These are phyloP conservation scores for Bryconaethiops microstoma DNA, from an alignment of 2,797 vertebrate genomes.

Conservation along the genomic window DNA sequence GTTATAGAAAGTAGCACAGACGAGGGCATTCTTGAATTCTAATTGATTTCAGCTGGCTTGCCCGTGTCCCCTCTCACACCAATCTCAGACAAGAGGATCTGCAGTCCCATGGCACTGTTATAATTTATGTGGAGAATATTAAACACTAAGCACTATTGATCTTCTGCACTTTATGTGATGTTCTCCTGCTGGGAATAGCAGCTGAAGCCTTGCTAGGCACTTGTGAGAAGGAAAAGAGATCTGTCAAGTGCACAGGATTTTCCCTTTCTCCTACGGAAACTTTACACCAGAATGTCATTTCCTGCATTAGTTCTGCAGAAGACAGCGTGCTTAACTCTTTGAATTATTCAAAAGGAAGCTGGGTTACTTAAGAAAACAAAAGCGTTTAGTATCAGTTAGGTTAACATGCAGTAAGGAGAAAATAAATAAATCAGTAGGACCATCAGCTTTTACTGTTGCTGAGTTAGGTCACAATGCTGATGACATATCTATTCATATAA, in stretches of 20 bases:
- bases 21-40: conserved; percentile 47
- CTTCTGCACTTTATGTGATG: conserved; percentile 56
- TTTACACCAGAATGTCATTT: conserved; percentile 46
- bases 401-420: not conserved
- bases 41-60: conserved; percentile 44
- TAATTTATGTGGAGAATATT: conserved; percentile 65
- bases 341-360: not conserved
- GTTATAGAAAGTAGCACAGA: conserved; percentile 39
- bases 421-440: not conserved
- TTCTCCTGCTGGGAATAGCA: conserved; percentile 58
- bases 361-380: not conserved
- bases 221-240: conserved; percentile 52
- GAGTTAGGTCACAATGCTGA: not conserved
- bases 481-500: not conserved
- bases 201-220: conserved; percentile 54
- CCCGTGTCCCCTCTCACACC: conserved; percentile 39
- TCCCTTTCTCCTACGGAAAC: conserved; percentile 28
- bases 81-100: conserved; percentile 45
- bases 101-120: conserved; percentile 51
- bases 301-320: not conserved
- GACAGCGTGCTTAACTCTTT: conserved; percentile 4
- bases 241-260: conserved; percentile 48
- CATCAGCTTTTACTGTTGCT: not conserved
- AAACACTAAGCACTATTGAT: conserved; percentile 65
- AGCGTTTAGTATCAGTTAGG: not conserved